Base-by-base conservation (phyloP, 2,888 invertebrate genomes). In the Hofmannophila pseudospretella region DNA sequence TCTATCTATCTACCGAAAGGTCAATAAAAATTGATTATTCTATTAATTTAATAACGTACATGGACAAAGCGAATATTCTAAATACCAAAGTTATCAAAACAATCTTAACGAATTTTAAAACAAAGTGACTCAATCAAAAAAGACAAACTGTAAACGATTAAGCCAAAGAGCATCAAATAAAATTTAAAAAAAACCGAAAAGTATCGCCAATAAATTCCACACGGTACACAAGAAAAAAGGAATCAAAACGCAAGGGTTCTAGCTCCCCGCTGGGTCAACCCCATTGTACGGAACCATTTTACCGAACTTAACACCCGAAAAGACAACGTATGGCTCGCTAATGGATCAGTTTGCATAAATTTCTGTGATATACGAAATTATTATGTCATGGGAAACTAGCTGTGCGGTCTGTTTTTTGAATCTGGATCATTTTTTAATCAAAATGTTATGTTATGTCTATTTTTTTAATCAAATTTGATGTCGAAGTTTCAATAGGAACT, bases 341-440 rank as follows among this genome's bases (percentile, higher is more conserved):
- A 49, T 44, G 32, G 45, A 39, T 41, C 57, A 49, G 60, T 69
- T 76, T 75, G 78, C 76, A 77, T 78, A 76, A 67, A 75, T 69
- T 61, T 54, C 45, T 45, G 46, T 51, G 47, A 54, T 54, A 56
- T 49, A 63, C 42, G 47, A 58, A 60, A 63, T 59, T 44, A 53
- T 56, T 54, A 51, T 50, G 54, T 56, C 66, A 64, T 71, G 67
- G 65, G 67, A 67, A 73, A 41, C 73, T 48, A 33, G 51, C 45
- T 70, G 73, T 69, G 77, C 45, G 76, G 76, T 69, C 68, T 42
- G 34, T 34, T 34, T 16, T 26, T 26, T 31, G n/a, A 16, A 31
- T 1, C 2, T 23, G 2, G 42, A 39, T 44, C 47, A 22, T 20
- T n/a, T 23, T 23, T 23, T 23, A 23, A 7, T 16, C n/a, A n/a